Percentiles rank a stretch among this genome's conserved stretches.
These are phyloP conservation scores for Adela reaumurella DNA, from an alignment of 2,888 invertebrate genomes.

Conservation along the genomic window DNA sequence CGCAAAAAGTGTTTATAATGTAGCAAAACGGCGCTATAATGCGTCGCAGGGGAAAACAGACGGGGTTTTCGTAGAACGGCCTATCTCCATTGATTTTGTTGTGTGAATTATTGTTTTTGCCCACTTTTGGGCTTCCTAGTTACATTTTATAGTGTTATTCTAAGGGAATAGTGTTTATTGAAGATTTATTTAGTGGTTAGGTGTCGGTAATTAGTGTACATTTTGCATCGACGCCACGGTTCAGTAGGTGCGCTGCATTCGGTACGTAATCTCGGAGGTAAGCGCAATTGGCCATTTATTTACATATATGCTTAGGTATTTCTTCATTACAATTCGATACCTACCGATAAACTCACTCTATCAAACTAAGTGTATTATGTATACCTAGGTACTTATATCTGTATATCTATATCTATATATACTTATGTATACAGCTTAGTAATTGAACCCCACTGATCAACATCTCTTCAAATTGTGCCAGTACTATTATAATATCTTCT, in stretches of 20 bases:
- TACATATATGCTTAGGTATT: constrained; percentile 1
- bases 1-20: constrained; percentile 17
- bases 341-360: too few species aligned
- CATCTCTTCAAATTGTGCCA: too few species aligned
- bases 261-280: too few species aligned
- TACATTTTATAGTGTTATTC: background rate
- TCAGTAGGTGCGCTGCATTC: too few species aligned
- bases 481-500: too few species aligned
- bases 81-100: constrained; percentile 4
- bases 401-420: too few species aligned
- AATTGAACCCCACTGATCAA: too few species aligned
- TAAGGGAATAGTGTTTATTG: background rate
- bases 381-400: too few species aligned
- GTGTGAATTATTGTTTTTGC: background rate
- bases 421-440: too few species aligned
- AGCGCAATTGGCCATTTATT: background rate
- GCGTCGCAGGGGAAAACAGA: background rate
- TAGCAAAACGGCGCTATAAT: background rate
- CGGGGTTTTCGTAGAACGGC: background rate
- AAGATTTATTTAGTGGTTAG: background rate
- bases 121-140: background rate
- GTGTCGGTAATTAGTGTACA: background rate
- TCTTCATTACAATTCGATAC: too few species aligned
- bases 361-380: too few species aligned
- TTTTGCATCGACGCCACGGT: background rate